phyloP scores from a whole-genome alignment of 2,113 vertebrate species.

The Percopsis transmontana region DNA sequence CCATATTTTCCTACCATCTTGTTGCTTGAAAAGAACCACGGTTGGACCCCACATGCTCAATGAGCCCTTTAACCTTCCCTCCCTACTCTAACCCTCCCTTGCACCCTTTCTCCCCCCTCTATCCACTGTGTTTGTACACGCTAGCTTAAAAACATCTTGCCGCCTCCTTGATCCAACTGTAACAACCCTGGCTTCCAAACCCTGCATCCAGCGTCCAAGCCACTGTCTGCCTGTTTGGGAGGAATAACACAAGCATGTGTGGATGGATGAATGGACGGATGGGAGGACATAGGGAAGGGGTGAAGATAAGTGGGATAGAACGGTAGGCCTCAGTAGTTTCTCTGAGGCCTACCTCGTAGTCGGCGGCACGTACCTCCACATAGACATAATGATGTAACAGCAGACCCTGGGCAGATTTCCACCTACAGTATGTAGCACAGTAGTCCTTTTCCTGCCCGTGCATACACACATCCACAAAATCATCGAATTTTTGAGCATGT shows the following conservation, averaged over 20 bases:
- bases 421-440: no score
- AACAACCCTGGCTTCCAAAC: conserved; percentile 70
- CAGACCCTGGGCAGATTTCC: conserved; percentile 37
- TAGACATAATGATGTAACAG: conserved; percentile 5
- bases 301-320: conserved; percentile 38
- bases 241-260: conserved; percentile 19
- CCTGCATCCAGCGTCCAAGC: conserved; percentile 68
- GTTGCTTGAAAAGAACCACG: conserved; percentile 49
- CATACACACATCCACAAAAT: no score
- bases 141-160: conserved; percentile 67
- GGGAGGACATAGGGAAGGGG: not conserved
- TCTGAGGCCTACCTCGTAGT: no score
- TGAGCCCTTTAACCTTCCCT: conserved; percentile 1
- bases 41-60: conserved; percentile 74
- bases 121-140: conserved; percentile 6
- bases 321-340: conserved; percentile 26
- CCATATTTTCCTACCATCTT: no score
- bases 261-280: conserved; percentile 23
- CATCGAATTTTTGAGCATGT: no score
- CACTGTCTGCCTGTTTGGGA: conserved; percentile 44
- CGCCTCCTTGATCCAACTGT: conserved; percentile 75
- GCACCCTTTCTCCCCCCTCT: not conserved
- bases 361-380: not conserved
- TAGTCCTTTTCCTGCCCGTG: no score
- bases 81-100: conserved; percentile 4